Evolutionary conservation across 2,113 vertebrate species (phyloP).

Genomic region (Crotalus helleri): DNA sequence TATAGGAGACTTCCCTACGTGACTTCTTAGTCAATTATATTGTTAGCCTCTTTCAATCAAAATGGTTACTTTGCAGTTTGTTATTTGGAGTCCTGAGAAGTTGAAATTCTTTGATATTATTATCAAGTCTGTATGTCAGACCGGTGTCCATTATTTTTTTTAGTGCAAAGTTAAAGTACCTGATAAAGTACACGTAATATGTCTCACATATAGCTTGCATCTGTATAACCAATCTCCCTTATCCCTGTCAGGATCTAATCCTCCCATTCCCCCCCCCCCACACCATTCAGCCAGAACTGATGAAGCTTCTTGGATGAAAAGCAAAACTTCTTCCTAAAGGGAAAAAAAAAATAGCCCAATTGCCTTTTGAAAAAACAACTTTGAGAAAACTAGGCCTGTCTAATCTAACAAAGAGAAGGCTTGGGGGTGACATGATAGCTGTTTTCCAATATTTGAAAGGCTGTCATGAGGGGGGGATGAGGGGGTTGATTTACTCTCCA

Average conservation of each 20-base stretch:
- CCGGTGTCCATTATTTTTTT: not conserved
- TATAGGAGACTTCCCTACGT: not conserved
- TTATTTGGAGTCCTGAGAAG: not conserved
- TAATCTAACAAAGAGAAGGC: not conserved
- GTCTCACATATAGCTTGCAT: not conserved
- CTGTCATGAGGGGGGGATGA: not conserved
- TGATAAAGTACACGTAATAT: not conserved
- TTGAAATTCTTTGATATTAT: not conserved
- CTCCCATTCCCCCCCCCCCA: not conserved
- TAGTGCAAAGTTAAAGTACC: not conserved
- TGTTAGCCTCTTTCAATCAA: not conserved
- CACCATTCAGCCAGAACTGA: not conserved
- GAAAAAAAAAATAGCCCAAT: not conserved
- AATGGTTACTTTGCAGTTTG: not conserved
- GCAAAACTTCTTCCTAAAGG: not conserved
- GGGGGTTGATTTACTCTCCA: not conserved
- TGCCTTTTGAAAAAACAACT: not conserved
- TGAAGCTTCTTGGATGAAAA: not conserved
- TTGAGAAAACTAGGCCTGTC: not conserved
- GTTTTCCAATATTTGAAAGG: not conserved
- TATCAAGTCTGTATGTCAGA: not conserved
- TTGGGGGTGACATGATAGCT: not conserved
- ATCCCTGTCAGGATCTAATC: not conserved
- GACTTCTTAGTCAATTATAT: not conserved
- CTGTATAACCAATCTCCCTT: not conserved